Evolutionary conservation across 1,140 invertebrate species (phyloP), one percentile per base, ranked within the genome.

Genomic region (Eciton burchellii): DNA sequence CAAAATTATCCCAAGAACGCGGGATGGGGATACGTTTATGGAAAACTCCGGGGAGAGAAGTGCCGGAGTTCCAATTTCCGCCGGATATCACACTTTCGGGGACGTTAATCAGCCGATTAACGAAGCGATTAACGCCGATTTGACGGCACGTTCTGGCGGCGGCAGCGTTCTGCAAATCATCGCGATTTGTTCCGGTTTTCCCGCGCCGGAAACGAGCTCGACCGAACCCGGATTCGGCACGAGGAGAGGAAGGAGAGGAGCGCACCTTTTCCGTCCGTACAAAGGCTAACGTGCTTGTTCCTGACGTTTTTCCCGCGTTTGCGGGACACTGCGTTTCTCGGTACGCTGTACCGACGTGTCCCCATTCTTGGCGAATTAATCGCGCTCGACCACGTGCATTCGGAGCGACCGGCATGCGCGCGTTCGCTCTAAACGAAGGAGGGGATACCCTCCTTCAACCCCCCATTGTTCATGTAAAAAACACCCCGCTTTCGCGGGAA

Each of bases 281-380:
- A 81, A 81, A 59, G 66, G 21, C 19, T 12, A n/a, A 11, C 5
- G 45, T 19, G 63, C 26, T 76, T 4, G 29, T 29, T 35, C 1
- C 47, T 9, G 3, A 19, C 24, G 47, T 79, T 84, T 66, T 63
- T 54, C 24, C 21, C 45, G 35, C 21, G 52, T 76, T 72, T 45
- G 45, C 14, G n/a, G n/a, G n/a, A 19, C 62, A 54, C 35, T 60
- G 54, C 47, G 24, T 81, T 72, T 43, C 57, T 21, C 21, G 19
- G 35, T 47, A 57, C 43, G 26, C 41, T 57, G 29, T 35, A 81
- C 62, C 49, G 84, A 84, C 74, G 52, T n/a, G n/a, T 72, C 65
- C 35, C 35, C 76, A 88, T 88, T 88, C 84, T 86, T 71, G 14
- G 47, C 59, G 52, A 52, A 81, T 88, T 88, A 87, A 72, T 79